phyloP scores from a whole-genome alignment of 2,888 invertebrate genomes.

The Embidobia sp. region DNA sequence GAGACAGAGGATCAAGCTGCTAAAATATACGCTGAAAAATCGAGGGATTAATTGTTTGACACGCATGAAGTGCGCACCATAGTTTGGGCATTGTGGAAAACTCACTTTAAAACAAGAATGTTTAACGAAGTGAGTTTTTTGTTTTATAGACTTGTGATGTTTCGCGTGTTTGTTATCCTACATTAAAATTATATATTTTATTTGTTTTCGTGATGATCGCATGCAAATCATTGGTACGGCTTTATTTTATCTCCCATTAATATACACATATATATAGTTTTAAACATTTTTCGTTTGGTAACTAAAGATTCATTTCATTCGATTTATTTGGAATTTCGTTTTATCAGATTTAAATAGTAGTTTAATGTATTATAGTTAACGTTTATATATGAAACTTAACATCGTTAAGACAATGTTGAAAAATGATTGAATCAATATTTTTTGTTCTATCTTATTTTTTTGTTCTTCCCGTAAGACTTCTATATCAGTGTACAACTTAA shows the following conservation, averaged over 20 bases:
- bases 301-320: background rate
- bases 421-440: too few relatives aligned
- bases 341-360: too few relatives aligned
- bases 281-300: background rate
- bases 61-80: conserved; percentile 54
- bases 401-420: too few relatives aligned
- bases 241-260: background rate
- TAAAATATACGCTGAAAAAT: conserved; percentile 66
- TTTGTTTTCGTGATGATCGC: conserved; percentile 21
- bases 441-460: too few relatives aligned
- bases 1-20: conserved; percentile 62
- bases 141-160: conserved; percentile 32
- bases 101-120: conserved; percentile 65
- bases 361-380: too few relatives aligned
- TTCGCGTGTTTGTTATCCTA: background rate
- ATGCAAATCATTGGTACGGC: conserved; percentile 3
- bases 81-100: conserved; percentile 60
- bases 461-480: too few relatives aligned
- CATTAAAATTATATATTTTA: conserved; percentile 39
- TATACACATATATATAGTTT: too few relatives aligned
- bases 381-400: too few relatives aligned
- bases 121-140: conserved; percentile 54
- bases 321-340: conserved; percentile 2
- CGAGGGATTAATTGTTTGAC: conserved; percentile 65
- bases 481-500: too few relatives aligned